phyloP scores from a whole-genome alignment of 2,113 vertebrate genomes.

The Dissostichus mawsoni region DNA sequence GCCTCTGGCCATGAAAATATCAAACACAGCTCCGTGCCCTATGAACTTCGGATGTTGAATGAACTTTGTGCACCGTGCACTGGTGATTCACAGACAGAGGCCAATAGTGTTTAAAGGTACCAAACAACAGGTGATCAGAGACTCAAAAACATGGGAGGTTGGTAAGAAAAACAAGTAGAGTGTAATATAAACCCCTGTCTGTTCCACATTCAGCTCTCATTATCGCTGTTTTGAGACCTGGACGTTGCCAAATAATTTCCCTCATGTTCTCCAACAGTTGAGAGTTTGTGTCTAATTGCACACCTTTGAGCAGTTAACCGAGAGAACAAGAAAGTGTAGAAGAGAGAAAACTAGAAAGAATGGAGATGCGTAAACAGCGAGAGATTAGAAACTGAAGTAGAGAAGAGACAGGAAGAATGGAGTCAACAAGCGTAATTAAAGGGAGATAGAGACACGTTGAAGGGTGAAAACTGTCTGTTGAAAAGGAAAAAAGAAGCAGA shows the following conservation, averaged over 20 bases:
- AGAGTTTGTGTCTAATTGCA: slow-evolving; percentile 40
- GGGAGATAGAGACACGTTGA: slow-evolving; percentile 48
- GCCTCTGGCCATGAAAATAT: slow-evolving; percentile 7
- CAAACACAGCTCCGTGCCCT: neutral
- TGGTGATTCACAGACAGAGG: neutral
- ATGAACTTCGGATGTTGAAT: slow-evolving; percentile 4
- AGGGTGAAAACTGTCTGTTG: slow-evolving; percentile 43
- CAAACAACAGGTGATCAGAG: slow-evolving; percentile 25
- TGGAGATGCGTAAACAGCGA: slow-evolving; percentile 8
- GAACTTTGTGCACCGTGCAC: slow-evolving; percentile 2
- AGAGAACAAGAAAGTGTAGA: slow-evolving; percentile 11
- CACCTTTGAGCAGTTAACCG: slow-evolving; percentile 22
- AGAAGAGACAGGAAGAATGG: slow-evolving; percentile 44
- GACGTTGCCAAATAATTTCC: slow-evolving; percentile 55
- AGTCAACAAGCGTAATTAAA: slow-evolving; percentile 68
- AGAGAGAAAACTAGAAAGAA: slow-evolving; percentile 13
- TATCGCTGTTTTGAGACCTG: slow-evolving; percentile 45
- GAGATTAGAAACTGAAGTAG: slow-evolving; percentile 13
- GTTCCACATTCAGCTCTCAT: slow-evolving; percentile 55
- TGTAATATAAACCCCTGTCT: slow-evolving; percentile 40
- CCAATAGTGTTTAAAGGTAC: neutral
- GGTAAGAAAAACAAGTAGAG: slow-evolving; percentile 25
- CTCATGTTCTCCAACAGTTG: slow-evolving; percentile 51
- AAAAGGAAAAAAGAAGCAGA: slow-evolving; percentile 6
- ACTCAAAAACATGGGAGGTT: slow-evolving; percentile 12